Conservation (phyloP, 2,888 invertebrate species). For the Punctoribates punctum region DNA sequence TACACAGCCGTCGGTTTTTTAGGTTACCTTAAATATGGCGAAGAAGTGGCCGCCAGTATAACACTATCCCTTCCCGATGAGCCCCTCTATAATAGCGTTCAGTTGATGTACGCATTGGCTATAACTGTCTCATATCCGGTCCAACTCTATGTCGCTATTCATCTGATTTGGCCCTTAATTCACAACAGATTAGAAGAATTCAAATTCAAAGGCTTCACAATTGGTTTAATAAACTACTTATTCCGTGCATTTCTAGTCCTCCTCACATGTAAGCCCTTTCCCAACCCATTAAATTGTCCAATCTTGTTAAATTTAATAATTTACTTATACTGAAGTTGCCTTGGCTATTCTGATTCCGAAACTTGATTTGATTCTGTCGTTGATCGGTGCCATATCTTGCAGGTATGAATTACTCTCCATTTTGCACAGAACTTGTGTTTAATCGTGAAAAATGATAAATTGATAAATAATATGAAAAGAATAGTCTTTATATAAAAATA, state of each 20-base stretch:
- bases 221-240: conserved; percentile 18
- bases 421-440: too few relatives aligned
- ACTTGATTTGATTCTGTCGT: conserved; percentile 37
- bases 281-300: neutral
- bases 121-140: conserved; percentile 35
- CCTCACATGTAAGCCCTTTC: conserved; percentile 38
- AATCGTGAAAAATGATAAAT: conserved; percentile 2
- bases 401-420: neutral
- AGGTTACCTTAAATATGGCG: conserved; percentile 42
- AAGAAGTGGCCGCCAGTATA: conserved; percentile 23
- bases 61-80: conserved; percentile 39
- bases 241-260: conserved; percentile 31
- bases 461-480: neutral
- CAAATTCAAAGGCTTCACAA: neutral
- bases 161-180: conserved; percentile 38
- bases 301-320: neutral
- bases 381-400: neutral
- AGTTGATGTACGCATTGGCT: conserved; percentile 36
- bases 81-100: conserved; percentile 30
- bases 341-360: conserved; percentile 38
- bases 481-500: neutral
- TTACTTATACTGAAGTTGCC: conserved; percentile 17
- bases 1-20: conserved; percentile 32
- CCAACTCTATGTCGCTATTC: conserved; percentile 39
- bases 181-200: neutral